Conservation (phyloP, 92 coral and sea anemone genomes). For the Palythoa grandis region DNA sequence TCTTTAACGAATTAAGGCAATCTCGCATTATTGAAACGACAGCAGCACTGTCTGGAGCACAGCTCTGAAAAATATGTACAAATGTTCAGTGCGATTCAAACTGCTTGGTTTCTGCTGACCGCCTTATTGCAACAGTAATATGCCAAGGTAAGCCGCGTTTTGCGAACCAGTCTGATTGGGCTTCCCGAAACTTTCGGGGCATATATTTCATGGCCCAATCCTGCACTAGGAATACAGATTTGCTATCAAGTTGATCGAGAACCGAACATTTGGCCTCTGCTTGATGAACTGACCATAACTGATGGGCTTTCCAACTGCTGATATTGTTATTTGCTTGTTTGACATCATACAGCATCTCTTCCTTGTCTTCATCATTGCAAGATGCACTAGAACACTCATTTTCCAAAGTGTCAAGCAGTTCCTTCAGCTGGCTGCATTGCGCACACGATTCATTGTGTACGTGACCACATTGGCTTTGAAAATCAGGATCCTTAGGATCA, state of each 20-base stretch:
- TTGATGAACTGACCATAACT: slow-evolving; percentile 37
- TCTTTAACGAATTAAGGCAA: slow-evolving; percentile 42
- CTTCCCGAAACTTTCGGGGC: slow-evolving; percentile 19
- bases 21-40: slow-evolving; percentile 49
- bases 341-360: slow-evolving; percentile 43
- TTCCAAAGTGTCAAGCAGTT: slow-evolving; percentile 12
- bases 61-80: slow-evolving; percentile 63
- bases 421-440: slow-evolving; percentile 2
- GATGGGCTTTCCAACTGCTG: slow-evolving; percentile 52
- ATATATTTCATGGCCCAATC: slow-evolving; percentile 31
- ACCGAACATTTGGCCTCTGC: slow-evolving; percentile 58
- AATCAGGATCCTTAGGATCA: slow-evolving; percentile 4
- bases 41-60: slow-evolving; percentile 58
- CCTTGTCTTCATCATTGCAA: slow-evolving; percentile 30
- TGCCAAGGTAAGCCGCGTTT: slow-evolving; percentile 69
- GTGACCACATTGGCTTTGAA: neutral
- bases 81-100: slow-evolving; percentile 51
- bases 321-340: slow-evolving; percentile 50
- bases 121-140: slow-evolving; percentile 53
- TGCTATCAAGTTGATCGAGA: slow-evolving; percentile 42
- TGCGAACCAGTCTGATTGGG: slow-evolving; percentile 16
- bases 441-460: neutral
- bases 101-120: slow-evolving; percentile 38
- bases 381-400: slow-evolving; percentile 39
- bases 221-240: slow-evolving; percentile 43